phyloP scores from a whole-genome alignment of 2,797 vertebrate genomes.

The Micropoecilia bifurca region DNA sequence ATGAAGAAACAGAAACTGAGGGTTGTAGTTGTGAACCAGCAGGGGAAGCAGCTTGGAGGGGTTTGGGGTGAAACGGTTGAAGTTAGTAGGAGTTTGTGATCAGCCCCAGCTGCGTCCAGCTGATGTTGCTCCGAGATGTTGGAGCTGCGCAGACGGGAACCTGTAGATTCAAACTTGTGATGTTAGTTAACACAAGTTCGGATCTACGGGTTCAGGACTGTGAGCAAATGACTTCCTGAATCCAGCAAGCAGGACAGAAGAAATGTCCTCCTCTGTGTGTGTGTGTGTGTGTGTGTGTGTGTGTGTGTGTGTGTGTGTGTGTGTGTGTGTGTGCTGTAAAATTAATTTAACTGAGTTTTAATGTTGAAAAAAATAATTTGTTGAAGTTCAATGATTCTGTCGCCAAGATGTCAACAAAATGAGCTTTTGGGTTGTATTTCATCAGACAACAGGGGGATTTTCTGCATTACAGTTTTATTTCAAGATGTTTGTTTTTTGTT shows the following conservation, averaged over 20 bases:
- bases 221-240: constrained; percentile 76
- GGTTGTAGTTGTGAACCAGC: not conserved
- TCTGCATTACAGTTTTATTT: not conserved
- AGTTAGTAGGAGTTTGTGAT: constrained; percentile 11
- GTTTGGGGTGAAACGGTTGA: constrained; percentile 31
- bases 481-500: not conserved
- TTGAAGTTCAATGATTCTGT: not conserved
- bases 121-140: constrained; percentile 49
- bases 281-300: too few relatives aligned
- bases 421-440: not conserved
- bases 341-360: not conserved
- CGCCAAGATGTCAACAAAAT: not conserved
- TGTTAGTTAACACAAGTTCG: constrained; percentile 91
- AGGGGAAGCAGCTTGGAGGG: not conserved
- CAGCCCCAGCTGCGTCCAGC: constrained; percentile 19
- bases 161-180: constrained; percentile 95
- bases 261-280: not conserved
- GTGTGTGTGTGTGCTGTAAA: not conserved
- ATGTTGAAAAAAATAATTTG: not conserved
- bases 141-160: constrained; percentile 89
- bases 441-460: not conserved
- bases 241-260: constrained; percentile 17
- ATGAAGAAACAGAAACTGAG: not conserved
- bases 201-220: constrained; percentile 95
- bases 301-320: too few relatives aligned